Evolutionary conservation across 2,888 invertebrate genomes (phyloP), one percentile per base, ranked within the genome.

Genomic region (Agonum fuliginosum): DNA sequence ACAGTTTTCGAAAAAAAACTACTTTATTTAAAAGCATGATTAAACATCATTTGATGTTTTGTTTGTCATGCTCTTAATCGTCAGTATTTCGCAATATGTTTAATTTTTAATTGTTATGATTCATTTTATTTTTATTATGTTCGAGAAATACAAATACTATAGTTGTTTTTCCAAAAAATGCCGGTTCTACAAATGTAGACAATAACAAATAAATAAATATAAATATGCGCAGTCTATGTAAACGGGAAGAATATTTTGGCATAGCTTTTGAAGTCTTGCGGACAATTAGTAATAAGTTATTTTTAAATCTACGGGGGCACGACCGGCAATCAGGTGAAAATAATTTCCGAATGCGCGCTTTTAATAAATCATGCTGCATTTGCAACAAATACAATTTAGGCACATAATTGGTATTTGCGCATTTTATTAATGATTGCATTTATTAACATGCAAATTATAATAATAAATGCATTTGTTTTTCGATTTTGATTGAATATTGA

Each of bases 341-440:
- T 76, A 76, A 69, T 80, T 78, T 67, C 74, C 71, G 80, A 80
- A 79, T 81, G 81, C 79, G 81, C 79, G 72, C 72, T 19, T 70
- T 54, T 62, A 27, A 48, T 17, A 72, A 17, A 24, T 65, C 48
- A 74, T 46, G 34, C 62, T 74, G 74, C 74, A 74, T 65, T 74
- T 74, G 17, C 19, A 24, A 14, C n/a, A 46, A 62, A 67, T 41
- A 6, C 10, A 67, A 67, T 67, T 67, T 67, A 41, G 24, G 41
- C 67, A 22, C 8, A 30, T 62, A 62, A 14, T 6, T 14, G 6
- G 12, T 30, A 30, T 30, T 30, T 30, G 30, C 30, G 30, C n/a
- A n/a, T n/a, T n/a, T n/a, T n/a, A n/a, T n/a, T n/a, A n/a, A n/a
- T n/a, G n/a, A 46, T 46, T 46, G 14, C 37, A 37, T 37, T 37